These are phyloP conservation scores for Stegodyphus mimosarum DNA, from an alignment of 1,140 invertebrate genomes.

Conservation along the genomic window DNA sequence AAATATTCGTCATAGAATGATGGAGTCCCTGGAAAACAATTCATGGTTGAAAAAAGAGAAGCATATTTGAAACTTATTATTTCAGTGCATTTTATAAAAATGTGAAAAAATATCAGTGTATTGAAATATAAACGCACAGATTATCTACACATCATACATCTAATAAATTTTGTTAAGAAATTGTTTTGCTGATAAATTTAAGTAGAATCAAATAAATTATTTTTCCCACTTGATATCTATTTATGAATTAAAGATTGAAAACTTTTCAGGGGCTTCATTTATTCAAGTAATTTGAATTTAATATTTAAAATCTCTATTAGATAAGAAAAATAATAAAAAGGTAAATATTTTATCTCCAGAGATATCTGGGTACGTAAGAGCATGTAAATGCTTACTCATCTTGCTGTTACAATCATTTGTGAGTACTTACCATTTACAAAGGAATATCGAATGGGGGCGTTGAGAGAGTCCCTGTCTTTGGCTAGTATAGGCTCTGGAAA, in stretches of 20 bases:
- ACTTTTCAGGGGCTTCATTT: no score
- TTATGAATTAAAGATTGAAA: no score
- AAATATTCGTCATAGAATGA: conserved; percentile 62
- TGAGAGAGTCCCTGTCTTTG: conserved; percentile 87
- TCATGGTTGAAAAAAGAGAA: not conserved
- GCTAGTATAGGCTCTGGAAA: conserved; percentile 89
- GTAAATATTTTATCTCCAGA: not conserved
- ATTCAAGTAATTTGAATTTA: no score
- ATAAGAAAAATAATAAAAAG: not conserved
- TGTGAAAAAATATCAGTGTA: not conserved
- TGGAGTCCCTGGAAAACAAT: conserved; percentile 60
- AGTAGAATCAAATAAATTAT: no score
- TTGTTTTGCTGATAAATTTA: no score
- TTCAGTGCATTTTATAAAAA: not conserved
- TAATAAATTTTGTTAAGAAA: no score
- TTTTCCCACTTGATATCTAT: no score
- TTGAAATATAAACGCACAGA: not conserved
- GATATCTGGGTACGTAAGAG: not conserved
- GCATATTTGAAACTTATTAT: not conserved
- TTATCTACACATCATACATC: not conserved
- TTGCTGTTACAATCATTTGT: no score
- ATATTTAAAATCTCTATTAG: no score
- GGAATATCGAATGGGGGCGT: conserved; percentile 81
- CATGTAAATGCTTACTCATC: no score
- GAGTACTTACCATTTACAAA: conserved; percentile 81